phyloP scores from a whole-genome alignment of 2,113 vertebrate species.

The Cacatua alba region DNA sequence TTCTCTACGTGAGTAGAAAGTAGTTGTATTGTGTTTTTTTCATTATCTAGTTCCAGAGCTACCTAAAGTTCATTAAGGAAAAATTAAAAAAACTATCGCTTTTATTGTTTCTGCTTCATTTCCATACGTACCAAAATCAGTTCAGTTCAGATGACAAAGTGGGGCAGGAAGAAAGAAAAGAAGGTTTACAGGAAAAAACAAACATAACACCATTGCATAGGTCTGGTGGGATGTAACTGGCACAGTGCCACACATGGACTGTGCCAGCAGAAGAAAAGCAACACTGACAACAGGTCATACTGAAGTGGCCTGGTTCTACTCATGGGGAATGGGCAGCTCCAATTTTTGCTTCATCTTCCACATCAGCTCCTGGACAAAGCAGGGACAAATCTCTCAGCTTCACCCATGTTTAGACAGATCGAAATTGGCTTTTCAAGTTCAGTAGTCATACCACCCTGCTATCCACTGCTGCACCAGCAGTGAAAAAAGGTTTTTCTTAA shows the following conservation, averaged over 20 bases:
- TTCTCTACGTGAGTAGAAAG: neutral
- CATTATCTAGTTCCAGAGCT: neutral
- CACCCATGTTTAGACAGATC: neutral
- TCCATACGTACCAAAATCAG: neutral
- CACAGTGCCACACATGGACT: neutral
- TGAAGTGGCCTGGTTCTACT: neutral
- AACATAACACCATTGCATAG: neutral
- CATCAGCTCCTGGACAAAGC: neutral
- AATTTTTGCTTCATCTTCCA: neutral
- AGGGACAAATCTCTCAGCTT: neutral
- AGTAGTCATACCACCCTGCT: neutral
- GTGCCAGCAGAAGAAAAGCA: accelerated
- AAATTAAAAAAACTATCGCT: neutral
- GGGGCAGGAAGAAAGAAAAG: neutral
- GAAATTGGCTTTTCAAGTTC: neutral
- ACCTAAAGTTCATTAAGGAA: neutral
- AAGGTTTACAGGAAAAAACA: neutral
- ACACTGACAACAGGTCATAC: neutral
- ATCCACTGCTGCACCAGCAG: neutral
- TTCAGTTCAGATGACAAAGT: neutral
- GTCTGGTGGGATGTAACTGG: neutral
- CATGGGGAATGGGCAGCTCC: neutral
- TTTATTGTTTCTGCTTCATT: neutral
- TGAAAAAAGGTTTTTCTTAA: neutral
- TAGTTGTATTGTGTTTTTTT: neutral